These are phyloP conservation scores for Sebastes wilsoni DNA, from an alignment of 2,797 vertebrate species.

Conservation along the genomic window DNA sequence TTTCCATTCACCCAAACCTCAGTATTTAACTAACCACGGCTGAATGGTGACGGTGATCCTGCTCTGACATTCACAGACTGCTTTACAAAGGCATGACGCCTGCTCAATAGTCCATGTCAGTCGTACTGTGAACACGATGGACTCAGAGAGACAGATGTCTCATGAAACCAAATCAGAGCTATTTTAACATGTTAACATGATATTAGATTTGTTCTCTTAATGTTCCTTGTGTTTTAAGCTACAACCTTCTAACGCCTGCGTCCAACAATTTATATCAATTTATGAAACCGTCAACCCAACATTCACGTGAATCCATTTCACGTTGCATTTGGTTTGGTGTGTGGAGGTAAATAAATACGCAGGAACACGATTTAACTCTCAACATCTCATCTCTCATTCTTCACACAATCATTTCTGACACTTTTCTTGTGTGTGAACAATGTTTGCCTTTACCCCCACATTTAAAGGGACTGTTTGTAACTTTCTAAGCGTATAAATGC, in stretches of 20 bases:
- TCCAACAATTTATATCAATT: no score
- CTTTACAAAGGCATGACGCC: background rate
- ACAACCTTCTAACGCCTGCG: no score
- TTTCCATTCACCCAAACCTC: slow-evolving; percentile 13
- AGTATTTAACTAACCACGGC: background rate
- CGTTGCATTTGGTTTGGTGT: no score
- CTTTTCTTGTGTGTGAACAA: fast-evolving
- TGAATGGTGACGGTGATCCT: background rate
- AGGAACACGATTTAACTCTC: no score
- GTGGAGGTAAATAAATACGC: no score
- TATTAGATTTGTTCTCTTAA: background rate
- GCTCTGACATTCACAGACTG: background rate
- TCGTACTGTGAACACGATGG: background rate
- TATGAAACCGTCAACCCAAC: no score
- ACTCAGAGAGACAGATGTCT: background rate
- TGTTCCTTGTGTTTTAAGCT: background rate
- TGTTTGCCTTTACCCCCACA: no score
- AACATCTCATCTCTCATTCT: no score
- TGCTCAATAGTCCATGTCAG: background rate
- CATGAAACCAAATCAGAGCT: background rate
- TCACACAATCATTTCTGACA: no score
- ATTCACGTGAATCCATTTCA: no score
- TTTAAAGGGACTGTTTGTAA: no score
- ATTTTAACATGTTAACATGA: background rate
- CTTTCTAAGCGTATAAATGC: no score